These are phyloP conservation scores for Dipus sagitta DNA, from an alignment of 2,797 vertebrate genomes.

Conservation along the genomic window DNA sequence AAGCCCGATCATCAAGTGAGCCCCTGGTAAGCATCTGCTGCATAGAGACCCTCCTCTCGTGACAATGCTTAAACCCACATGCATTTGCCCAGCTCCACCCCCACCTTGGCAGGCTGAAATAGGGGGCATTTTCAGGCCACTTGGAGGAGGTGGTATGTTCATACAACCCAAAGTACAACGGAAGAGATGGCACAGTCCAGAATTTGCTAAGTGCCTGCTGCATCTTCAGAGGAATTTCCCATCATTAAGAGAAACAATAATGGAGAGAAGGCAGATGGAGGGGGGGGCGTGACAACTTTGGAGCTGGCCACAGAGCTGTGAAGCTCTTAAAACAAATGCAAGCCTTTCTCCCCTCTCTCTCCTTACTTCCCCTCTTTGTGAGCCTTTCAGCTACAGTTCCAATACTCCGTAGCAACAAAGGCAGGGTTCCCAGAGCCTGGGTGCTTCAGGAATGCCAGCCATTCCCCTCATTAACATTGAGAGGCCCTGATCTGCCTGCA, in stretches of 20 bases:
- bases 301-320: constrained; percentile 65
- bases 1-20: neutral
- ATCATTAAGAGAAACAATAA: constrained; percentile 73
- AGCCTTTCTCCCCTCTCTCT: constrained; percentile 64
- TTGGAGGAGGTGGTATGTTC: neutral
- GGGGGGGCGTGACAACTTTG: constrained; percentile 61
- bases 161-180: constrained; percentile 26
- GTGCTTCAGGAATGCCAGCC: constrained; percentile 71
- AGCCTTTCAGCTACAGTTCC: constrained; percentile 71
- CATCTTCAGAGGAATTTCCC: constrained; percentile 74
- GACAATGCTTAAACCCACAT: neutral
- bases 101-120: neutral
- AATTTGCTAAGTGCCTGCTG: constrained; percentile 64
- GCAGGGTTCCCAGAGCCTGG: constrained; percentile 46
- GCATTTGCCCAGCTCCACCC: neutral
- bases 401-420: constrained; percentile 76
- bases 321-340: constrained; percentile 46
- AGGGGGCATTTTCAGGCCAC: constrained; percentile 39
- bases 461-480: constrained; percentile 69
- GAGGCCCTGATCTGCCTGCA: constrained; percentile 59
- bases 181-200: neutral
- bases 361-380: neutral
- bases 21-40: neutral
- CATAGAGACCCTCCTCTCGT: neutral
- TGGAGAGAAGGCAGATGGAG: constrained; percentile 50